Base-by-base conservation (phyloP, 2,113 vertebrate genomes). In the Triplophysa siluroides region DNA sequence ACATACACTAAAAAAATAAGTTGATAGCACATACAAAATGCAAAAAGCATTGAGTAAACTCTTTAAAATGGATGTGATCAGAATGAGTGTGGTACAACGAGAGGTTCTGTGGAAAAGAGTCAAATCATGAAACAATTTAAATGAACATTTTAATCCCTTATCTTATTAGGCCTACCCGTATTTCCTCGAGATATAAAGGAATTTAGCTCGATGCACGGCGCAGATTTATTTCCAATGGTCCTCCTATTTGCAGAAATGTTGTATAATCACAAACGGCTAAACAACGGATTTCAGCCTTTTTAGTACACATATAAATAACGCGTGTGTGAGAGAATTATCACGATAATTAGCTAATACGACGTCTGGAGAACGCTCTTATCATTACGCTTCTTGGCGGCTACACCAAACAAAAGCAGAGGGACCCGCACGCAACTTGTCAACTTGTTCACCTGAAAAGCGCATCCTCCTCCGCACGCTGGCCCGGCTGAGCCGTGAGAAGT, bases 111-210 rank as follows among this genome's bases (percentile, higher is more conserved):
- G 77, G 75, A 81, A 70, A 84, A 78, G 84, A 72, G 77, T 60
- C 80, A 85, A 87, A 83, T 86, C 83, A 85, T 85, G 86, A 91
- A 87, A 92, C 88, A 83, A 91, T 92, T 92, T 88, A 89, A 90
- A 92, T 91, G 90, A 91, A 86, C 79, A 91, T 90, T 85, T 89
- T 90, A 92, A 93, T 92, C 89, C 90, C 89, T 91, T 88, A 64
- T 86, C 83, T 87, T 92, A 92, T 94, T 92, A 8, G 33, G 33
- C 33, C 29, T 38, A 93, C 83, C 77, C 82, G 85, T 86, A 88
- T 85, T 77, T 87, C 89, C 89, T 81, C 24, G 60, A 86, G 89
- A 88, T 86, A 85, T 82, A 88, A 70, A 78, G 82, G 76, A 87
- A 84, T 87, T 84, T 89, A 88, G 80, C 82, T 33, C 3, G 78